phyloP scores from a whole-genome alignment of 2,888 invertebrate genomes.

The Xestia sexstrigata region DNA sequence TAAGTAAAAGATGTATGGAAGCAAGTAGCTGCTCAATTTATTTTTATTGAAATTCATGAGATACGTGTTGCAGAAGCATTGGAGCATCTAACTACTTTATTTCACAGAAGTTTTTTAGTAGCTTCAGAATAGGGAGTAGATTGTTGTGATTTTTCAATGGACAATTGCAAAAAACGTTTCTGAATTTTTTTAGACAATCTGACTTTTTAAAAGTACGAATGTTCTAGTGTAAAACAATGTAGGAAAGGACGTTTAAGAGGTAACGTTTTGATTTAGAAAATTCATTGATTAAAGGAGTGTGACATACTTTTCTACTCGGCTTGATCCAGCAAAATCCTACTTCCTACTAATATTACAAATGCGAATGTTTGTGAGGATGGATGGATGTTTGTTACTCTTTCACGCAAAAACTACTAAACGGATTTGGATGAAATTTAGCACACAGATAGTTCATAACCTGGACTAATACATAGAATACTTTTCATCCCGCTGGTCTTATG shows the following conservation, averaged over 20 bases:
- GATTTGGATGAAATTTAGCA: too few relatives aligned
- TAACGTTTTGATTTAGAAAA: not conserved
- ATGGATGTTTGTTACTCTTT: too few relatives aligned
- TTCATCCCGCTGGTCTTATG: too few relatives aligned
- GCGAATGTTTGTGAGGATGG: too few relatives aligned
- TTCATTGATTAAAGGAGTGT: not conserved
- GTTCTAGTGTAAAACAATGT: not conserved
- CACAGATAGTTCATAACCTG: too few relatives aligned
- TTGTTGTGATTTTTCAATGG: not conserved
- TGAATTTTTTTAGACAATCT: not conserved
- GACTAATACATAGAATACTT: too few relatives aligned
- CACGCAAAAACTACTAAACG: too few relatives aligned
- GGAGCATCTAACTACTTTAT: conserved; percentile 28
- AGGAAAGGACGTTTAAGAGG: not conserved
- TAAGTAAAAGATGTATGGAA: conserved; percentile 30
- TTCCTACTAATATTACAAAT: too few relatives aligned
- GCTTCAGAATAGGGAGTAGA: not conserved
- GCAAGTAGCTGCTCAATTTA: conserved; percentile 38
- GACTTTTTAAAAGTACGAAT: not conserved
- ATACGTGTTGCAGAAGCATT: conserved; percentile 25
- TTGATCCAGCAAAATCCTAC: too few relatives aligned
- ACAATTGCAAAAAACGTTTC: not conserved
- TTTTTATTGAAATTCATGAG: conserved; percentile 60
- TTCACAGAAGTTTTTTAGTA: not conserved
- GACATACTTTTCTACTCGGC: too few relatives aligned